A percentile compares a stretch with the other conserved stretches of the same genome.
Evolutionary conservation across 2,888 invertebrate genomes (phyloP).

Genomic region (Pyrrhia umbra): DNA sequence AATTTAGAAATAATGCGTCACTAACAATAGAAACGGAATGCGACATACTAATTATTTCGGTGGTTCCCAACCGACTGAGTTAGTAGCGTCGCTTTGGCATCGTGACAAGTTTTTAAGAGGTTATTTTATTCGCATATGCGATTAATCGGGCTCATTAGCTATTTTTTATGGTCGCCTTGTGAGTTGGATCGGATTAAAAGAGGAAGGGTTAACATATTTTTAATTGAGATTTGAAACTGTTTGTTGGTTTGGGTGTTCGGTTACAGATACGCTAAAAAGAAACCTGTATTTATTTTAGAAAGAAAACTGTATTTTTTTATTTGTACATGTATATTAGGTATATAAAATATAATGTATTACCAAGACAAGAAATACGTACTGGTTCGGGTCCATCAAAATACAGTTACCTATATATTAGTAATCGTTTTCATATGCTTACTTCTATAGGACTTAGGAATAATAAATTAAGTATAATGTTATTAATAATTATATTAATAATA

Average conservation of each 20-base stretch:
- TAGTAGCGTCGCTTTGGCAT: conserved; percentile 50
- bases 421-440: no score
- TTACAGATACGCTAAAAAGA: neutral
- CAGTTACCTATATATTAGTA: no score
- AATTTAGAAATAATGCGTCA: conserved; percentile 49
- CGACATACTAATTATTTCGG: conserved; percentile 65
- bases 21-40: conserved; percentile 67
- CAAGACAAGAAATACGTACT: no score
- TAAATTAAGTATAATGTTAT: no score
- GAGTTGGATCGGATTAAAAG: conserved; percentile 13
- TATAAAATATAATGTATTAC: no score
- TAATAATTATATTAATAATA: no score
- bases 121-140: conserved; percentile 57
- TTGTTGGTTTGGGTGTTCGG: neutral
- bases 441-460: no score
- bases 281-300: no score
- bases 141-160: conserved; percentile 59
- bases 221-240: neutral
- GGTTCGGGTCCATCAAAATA: no score
- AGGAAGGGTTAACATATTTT: conserved; percentile 2
- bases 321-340: no score
- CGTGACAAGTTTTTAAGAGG: conserved; percentile 63
- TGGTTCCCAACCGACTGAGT: conserved; percentile 50
- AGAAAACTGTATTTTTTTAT: no score
- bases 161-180: conserved; percentile 38